A percentile compares a stretch with the other conserved stretches of the same genome.
Evolutionary conservation across 2,797 vertebrate species (phyloP).

Genomic region (Pipistrellus kuhlii): DNA sequence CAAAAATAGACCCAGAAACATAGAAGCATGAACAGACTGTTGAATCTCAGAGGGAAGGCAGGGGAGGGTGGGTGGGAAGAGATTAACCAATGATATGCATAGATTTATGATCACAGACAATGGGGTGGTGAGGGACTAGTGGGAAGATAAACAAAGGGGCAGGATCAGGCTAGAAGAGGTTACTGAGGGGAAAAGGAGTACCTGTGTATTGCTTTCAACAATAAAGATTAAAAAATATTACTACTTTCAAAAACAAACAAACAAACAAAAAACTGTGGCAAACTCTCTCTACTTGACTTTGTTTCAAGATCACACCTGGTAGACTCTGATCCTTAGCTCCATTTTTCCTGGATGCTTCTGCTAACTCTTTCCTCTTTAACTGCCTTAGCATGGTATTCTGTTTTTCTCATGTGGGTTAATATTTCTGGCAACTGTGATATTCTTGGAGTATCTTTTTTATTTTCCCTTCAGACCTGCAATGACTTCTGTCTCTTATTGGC

Average conservation of each 20-base stretch:
- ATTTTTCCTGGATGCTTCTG: not conserved
- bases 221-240: too few species aligned
- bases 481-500: not conserved
- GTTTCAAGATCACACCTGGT: not conserved
- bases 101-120: too few species aligned
- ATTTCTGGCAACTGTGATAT: not conserved
- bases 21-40: too few species aligned
- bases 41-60: not conserved
- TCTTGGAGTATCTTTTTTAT: not conserved
- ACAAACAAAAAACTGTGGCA: not conserved
- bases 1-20: too few species aligned
- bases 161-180: too few species aligned
- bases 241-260: not conserved
- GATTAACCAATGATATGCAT: not conserved
- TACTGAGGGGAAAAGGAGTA: too few species aligned
- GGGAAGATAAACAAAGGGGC: rapidly evolving
- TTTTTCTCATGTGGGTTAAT: not conserved
- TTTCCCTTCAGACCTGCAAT: not conserved
- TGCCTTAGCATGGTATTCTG: not conserved
- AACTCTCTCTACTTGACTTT: not conserved
- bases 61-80: not conserved
- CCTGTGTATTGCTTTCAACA: too few species aligned
- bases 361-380: not conserved
- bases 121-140: too few species aligned
- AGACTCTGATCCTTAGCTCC: not conserved